phyloP scores from a whole-genome alignment of 2,113 vertebrate species.

The Nansenia antarctica region DNA sequence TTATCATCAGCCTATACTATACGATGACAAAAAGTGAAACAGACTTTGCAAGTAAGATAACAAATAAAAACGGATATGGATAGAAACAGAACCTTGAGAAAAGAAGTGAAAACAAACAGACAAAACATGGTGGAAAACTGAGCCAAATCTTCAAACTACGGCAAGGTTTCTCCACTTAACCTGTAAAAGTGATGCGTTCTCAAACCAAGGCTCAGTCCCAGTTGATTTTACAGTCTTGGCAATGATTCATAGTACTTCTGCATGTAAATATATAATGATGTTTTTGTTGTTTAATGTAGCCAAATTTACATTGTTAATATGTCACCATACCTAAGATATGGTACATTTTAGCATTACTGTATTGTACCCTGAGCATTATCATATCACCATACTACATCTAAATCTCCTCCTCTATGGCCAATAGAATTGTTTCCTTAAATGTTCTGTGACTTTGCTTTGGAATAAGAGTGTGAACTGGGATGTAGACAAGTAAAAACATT shows the following conservation, averaged over 20 bases:
- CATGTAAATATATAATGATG: not conserved
- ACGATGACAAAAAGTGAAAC: conserved; percentile 19
- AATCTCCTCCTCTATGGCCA: not conserved
- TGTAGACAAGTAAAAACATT: not conserved
- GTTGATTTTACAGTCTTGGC: not conserved
- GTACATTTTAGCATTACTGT: not conserved
- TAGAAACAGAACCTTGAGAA: not conserved
- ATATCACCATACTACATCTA: not conserved
- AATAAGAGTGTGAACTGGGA: too few relatives aligned
- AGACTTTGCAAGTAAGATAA: conserved; percentile 3
- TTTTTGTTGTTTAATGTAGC: not conserved
- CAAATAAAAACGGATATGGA: not conserved
- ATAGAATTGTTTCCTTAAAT: not conserved
- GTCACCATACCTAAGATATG: not conserved
- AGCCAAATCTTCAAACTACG: not conserved
- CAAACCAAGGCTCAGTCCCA: not conserved
- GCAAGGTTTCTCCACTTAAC: not conserved
- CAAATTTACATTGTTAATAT: not conserved
- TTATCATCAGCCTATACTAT: conserved; percentile 31
- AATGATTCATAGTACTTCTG: not conserved
- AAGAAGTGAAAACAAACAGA: not conserved
- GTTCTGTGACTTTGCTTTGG: not conserved
- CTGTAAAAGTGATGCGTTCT: not conserved
- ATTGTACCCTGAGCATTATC: not conserved
- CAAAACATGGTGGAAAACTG: not conserved